phyloP scores from a whole-genome alignment of 2,797 vertebrate species.

The Triplophysa bombifrons region DNA sequence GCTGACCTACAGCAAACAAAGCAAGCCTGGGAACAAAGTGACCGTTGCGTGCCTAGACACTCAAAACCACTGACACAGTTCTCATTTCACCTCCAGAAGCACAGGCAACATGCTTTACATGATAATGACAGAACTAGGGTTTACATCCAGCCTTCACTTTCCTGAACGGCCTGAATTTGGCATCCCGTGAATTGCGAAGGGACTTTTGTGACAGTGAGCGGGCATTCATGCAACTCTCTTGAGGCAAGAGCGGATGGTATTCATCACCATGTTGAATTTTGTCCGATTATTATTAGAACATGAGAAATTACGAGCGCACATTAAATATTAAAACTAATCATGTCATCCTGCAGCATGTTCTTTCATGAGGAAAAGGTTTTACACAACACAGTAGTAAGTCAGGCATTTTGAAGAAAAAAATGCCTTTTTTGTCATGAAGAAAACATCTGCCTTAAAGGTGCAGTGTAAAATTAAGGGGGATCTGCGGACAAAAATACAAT shows the following conservation, averaged over 20 bases:
- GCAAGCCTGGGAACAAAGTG: slow-evolving; percentile 45
- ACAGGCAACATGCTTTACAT: slow-evolving; percentile 30
- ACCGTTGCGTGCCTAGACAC: slow-evolving; percentile 28
- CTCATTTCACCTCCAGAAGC: slow-evolving; percentile 24
- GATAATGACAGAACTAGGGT: slow-evolving; percentile 36
- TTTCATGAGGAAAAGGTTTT: neutral
- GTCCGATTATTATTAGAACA: neutral
- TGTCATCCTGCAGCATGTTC: neutral
- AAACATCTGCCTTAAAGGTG: neutral
- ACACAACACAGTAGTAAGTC: slow-evolving; percentile 1
- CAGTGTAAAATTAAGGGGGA: no score
- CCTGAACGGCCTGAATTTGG: neutral
- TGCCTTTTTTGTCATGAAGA: neutral
- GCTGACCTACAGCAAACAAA: slow-evolving; percentile 52
- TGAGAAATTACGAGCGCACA: neutral
- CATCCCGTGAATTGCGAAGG: slow-evolving; percentile 37
- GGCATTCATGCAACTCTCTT: slow-evolving; percentile 10
- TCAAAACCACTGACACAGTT: slow-evolving; percentile 31
- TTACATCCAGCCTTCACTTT: slow-evolving; percentile 4
- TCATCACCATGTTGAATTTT: slow-evolving; percentile 2
- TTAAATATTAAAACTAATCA: slow-evolving; percentile 11
- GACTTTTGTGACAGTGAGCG: slow-evolving; percentile 13
- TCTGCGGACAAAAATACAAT: no score
- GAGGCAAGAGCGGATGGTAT: neutral
- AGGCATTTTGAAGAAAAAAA: neutral